Base-by-base conservation (phyloP, 2,113 vertebrate genomes). In the Paradoxurus hermaphroditus region DNA sequence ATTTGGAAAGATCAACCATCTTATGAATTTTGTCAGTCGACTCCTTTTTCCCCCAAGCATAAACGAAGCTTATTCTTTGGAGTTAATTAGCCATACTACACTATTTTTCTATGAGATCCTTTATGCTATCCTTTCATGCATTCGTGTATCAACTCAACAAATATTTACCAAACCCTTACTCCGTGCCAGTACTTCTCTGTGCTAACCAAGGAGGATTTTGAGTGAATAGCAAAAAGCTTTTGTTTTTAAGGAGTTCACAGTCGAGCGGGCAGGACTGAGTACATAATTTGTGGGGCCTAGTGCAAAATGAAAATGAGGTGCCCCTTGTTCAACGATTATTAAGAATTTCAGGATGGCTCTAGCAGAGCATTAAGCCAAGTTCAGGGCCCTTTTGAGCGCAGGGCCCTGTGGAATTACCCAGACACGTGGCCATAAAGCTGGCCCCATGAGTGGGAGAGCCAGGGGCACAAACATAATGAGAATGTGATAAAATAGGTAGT, bases 181-280 rank as follows among this genome's bases (percentile, higher is more conserved):
- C 46, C 86, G 36, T 92, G 62, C 94, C 70, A 90, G 56, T 53
- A 70, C 29, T 94, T 34, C 29, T 92, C 90, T 92, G 51, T 85
- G 81, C 18, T 94, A 85, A 96, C 49, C 79, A 92, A 81, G 51
- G 77, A 90, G n/a, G 36, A 86, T 85, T 91, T 92, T 56, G 13
- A 90, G 44, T 77, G 90, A 96, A 68, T 82, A 92, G 75, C n/a
- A 97, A 97, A 72, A 63, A 96, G 84, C 59, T 93, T 96, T 68
- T 96, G 63, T 93, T 97, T 96, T 96, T 65, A 96, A 97, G 84
- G 56, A 59, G 62, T 84, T 95, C 92, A 95, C 63, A 96, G 92
- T n/a, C 5, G 41, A 96, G 84, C 65, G 19, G 90, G 59, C 46
- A 90, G 59, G 49, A 34, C n/a, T 0, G 2, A 92, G 91, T 77